A percentile compares a stretch with the other conserved stretches of the same genome.
Evolutionary conservation across 2,113 vertebrate species (phyloP).

Genomic region (Rhinolophus sinicus): DNA sequence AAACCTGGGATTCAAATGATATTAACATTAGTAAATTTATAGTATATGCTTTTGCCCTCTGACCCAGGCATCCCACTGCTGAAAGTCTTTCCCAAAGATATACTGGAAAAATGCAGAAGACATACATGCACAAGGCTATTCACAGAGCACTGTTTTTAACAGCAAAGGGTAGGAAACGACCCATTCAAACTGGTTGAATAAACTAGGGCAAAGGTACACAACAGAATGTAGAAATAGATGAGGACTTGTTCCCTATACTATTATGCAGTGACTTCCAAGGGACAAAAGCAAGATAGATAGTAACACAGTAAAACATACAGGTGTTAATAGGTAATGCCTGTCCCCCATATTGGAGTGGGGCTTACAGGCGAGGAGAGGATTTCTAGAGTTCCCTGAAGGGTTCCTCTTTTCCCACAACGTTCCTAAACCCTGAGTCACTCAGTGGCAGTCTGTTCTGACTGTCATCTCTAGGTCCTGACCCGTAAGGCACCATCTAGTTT

Average conservation of each 20-base stretch:
- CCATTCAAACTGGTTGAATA: background rate
- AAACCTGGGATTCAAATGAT: background rate
- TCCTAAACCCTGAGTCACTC: background rate
- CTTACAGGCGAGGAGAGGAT: background rate
- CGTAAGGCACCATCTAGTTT: background rate
- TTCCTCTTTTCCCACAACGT: background rate
- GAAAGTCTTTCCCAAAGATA: background rate
- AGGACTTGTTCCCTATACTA: accelerated
- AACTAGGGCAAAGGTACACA: too few species aligned
- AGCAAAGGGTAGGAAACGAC: background rate
- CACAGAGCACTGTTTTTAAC: background rate
- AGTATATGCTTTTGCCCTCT: background rate
- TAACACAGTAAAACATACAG: background rate
- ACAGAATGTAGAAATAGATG: accelerated
- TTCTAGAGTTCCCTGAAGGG: accelerated
- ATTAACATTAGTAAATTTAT: background rate
- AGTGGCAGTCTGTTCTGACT: background rate
- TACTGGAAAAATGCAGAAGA: background rate
- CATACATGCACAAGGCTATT: background rate
- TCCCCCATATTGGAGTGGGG: background rate
- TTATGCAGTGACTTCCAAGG: background rate
- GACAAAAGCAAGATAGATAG: background rate
- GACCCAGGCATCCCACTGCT: background rate
- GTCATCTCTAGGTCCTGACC: background rate
- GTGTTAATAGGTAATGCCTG: too few species aligned